Evolutionary conservation across 2,888 invertebrate species (phyloP).

Genomic region (Melanchra persicariae): DNA sequence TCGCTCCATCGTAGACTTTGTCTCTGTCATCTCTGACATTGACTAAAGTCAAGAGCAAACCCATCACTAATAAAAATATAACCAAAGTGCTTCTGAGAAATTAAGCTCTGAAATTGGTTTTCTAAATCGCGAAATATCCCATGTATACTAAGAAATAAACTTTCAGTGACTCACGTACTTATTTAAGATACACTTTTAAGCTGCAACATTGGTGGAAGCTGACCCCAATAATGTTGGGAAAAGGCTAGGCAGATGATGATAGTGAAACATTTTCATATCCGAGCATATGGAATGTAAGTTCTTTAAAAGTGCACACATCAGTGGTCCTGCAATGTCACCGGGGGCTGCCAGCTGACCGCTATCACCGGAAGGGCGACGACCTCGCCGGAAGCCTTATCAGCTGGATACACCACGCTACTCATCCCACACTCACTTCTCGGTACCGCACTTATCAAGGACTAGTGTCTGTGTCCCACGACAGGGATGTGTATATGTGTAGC

Average conservation of each 20-base stretch:
- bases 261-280: background rate
- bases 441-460: conserved; percentile 58
- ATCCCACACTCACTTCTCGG: conserved; percentile 68
- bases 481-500: conserved; percentile 21
- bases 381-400: conserved; percentile 84
- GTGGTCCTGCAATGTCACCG: conserved; percentile 49
- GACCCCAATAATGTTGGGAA: no score
- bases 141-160: background rate
- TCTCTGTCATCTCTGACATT: no score
- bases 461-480: conserved; percentile 37
- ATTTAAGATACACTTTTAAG: no score
- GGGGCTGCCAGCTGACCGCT: conserved; percentile 79
- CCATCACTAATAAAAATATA: no score
- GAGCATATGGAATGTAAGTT: background rate
- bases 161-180: background rate
- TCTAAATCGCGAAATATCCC: background rate
- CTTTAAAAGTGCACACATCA: background rate
- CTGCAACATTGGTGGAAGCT: no score
- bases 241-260: no score
- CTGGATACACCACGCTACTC: conserved; percentile 66
- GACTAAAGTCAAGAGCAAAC: no score
- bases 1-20: no score
- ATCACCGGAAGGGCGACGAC: conserved; percentile 86
- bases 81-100: background rate
- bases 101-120: background rate